phyloP scores from a whole-genome alignment of 2,888 invertebrate species.

The Hedychridium roseum region DNA sequence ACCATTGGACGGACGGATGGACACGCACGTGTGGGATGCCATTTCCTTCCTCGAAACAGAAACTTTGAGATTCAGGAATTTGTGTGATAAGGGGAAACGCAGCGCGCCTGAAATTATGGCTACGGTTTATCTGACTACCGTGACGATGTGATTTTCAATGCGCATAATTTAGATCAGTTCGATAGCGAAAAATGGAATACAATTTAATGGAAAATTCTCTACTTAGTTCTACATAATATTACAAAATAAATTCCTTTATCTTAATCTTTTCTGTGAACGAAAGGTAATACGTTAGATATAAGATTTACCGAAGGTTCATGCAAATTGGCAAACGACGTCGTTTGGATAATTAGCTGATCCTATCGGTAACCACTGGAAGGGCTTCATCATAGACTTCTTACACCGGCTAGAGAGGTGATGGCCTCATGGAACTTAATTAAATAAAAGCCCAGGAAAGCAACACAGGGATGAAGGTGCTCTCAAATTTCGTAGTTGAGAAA shows the following conservation, averaged over 20 bases:
- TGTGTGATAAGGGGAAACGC: constrained; percentile 10
- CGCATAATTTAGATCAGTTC: too few species aligned
- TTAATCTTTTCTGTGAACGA: too few species aligned
- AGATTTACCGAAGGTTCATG: too few species aligned
- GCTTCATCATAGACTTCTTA: constrained; percentile 24
- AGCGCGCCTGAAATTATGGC: too few species aligned
- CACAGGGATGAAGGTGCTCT: background rate
- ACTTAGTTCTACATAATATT: too few species aligned
- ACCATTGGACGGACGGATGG: constrained; percentile 30
- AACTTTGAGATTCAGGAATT: constrained; percentile 17
- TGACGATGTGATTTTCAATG: too few species aligned
- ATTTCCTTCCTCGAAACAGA: constrained; percentile 27
- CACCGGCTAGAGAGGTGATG: background rate
- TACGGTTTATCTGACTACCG: too few species aligned
- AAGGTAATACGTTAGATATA: too few species aligned
- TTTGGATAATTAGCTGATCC: constrained; percentile 27
- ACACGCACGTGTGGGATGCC: constrained; percentile 25
- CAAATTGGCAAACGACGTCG: constrained; percentile 14
- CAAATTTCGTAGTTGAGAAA: background rate
- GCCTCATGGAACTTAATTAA: background rate
- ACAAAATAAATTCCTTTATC: too few species aligned
- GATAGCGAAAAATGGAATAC: too few species aligned
- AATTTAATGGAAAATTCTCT: too few species aligned
- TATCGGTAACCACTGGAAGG: constrained; percentile 16
- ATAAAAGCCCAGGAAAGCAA: constrained; percentile 1